Evolutionary conservation across 1,140 invertebrate genomes (phyloP), one percentile per base, ranked within the genome.

Genomic region (Pemphigus obesinymphae): DNA sequence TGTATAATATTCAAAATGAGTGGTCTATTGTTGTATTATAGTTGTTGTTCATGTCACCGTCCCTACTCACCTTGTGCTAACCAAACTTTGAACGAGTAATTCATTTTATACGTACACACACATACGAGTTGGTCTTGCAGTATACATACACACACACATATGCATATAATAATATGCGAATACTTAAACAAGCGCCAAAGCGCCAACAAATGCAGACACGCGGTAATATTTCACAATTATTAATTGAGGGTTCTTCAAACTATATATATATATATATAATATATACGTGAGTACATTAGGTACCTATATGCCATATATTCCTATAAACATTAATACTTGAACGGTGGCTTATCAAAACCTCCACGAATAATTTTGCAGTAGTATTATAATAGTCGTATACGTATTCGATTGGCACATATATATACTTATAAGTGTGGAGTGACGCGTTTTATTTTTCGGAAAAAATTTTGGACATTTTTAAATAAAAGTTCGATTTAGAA

Each of bases 161-260:
- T n/a, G 29, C 10, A 37, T 37, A 68, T 66, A 20, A 63, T 34
- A 63, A 31, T 63, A 66, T 34, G 29, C 58, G 34, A 31, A 63
- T 34, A 34, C 61, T 63, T 68, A 40, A 68, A 68, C 63, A 37
- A 40, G 63, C 63, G 63, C 37, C 66, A 26, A n/a, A n/a, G 66
- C 37, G 66, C 68, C 68, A 48, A 45, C 68, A 72, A 48, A 72
- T 15, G 68, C 68, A 48, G 40, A 72, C 68, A 11, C 3, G 2
- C 40, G 68, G n/a, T n/a, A 11, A 72, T 72, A 45, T 29, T 29
- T 72, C 40, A 72, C 23, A 45, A 20, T 45, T 45, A 72, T 29
- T 70, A 70, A 70, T 70, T 43, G 40, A 70, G 37, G 66, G 37
- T 43, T 45, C 66, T 70, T 70, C 66, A 70, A 70, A 70, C 66